Evolutionary conservation across 2,797 vertebrate species (phyloP).

Genomic region (Phoebastria nigripes): DNA sequence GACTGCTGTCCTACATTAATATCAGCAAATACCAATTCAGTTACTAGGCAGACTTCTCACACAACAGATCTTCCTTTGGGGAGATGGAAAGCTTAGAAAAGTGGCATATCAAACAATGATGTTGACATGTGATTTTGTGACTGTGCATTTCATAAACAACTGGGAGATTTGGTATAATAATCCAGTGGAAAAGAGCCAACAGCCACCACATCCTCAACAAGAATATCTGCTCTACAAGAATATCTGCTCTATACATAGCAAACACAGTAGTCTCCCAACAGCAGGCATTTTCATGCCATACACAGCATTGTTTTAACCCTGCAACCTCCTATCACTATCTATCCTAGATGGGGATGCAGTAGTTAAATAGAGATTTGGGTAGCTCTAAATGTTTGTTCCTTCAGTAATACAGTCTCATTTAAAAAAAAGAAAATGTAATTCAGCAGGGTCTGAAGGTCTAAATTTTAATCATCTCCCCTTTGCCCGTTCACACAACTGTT

Average conservation of each 20-base stretch:
- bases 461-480: slow-evolving; percentile 62
- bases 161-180: not conserved
- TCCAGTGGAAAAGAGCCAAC: not conserved
- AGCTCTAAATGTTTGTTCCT: slow-evolving; percentile 24
- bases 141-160: not conserved
- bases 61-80: not conserved
- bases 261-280: not conserved
- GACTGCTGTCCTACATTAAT: not conserved
- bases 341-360: not conserved
- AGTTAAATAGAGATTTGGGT: slow-evolving; percentile 28
- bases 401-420: not conserved
- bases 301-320: not conserved
- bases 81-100: not conserved
- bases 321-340: not conserved
- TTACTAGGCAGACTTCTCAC: not conserved
- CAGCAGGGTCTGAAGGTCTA: slow-evolving; percentile 63
- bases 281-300: not conserved
- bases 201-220: not conserved
- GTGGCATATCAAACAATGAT: not conserved
- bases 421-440: slow-evolving; percentile 50
- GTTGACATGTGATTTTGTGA: not conserved
- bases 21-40: not conserved
- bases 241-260: not conserved
- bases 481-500: slow-evolving; percentile 49
- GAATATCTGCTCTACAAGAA: not conserved